Evolutionary conservation across 2,113 vertebrate genomes (phyloP).

Genomic region (Piaya cayana): DNA sequence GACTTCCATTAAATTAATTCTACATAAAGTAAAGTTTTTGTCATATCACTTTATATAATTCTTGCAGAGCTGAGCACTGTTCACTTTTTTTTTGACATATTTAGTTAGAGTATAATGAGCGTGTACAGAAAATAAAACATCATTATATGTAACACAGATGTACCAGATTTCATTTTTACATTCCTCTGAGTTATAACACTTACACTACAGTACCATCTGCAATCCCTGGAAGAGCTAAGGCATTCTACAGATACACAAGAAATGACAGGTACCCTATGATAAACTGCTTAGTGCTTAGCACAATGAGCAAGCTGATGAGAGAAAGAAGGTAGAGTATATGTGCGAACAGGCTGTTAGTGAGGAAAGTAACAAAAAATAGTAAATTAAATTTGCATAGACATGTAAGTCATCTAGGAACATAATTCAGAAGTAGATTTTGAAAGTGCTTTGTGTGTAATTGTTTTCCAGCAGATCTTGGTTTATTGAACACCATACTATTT

Average conservation of each 20-base stretch:
- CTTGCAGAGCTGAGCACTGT: slow-evolving; percentile 22
- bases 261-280: slow-evolving; percentile 67
- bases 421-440: not conserved
- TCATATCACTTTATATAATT: not conserved
- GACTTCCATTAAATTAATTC: not conserved
- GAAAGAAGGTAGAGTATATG: slow-evolving; percentile 44
- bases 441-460: not conserved
- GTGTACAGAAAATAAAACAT: slow-evolving; percentile 54
- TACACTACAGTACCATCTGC: slow-evolving; percentile 36
- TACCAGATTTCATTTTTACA: slow-evolving; percentile 57
- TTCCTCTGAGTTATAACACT: slow-evolving; percentile 49
- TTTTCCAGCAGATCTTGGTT: not conserved
- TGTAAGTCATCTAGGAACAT: slow-evolving; percentile 1
- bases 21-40: not conserved
- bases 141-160: slow-evolving; percentile 39
- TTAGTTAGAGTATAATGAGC: slow-evolving; percentile 24
- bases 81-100: slow-evolving; percentile 50
- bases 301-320: slow-evolving; percentile 44
- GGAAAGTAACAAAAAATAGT: slow-evolving; percentile 45
- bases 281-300: slow-evolving; percentile 51
- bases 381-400: slow-evolving; percentile 36
- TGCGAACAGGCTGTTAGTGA: not conserved
- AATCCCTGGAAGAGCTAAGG: slow-evolving; percentile 34
- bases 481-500: not conserved
- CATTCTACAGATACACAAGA: slow-evolving; percentile 45